Percentiles rank a stretch among this genome's conserved stretches.
Conservation (phyloP, 2,888 invertebrate species). For the Muschampia plurimacula region DNA sequence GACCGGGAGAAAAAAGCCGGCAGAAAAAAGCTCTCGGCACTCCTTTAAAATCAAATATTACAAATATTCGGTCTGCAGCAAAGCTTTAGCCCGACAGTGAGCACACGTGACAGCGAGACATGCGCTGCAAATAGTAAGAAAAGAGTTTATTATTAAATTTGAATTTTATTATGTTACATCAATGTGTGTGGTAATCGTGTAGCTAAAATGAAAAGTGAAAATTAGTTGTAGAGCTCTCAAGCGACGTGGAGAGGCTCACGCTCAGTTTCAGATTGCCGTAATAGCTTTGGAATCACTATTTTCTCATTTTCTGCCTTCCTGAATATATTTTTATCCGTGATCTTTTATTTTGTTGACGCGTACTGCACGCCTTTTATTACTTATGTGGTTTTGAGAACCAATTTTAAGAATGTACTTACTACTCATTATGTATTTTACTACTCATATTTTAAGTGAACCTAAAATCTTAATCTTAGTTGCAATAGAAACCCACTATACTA, state of each 20-base stretch:
- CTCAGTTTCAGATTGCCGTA: conserved; percentile 23
- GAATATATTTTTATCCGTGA: conserved; percentile 39
- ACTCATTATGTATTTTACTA: neutral
- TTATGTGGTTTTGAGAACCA: neutral
- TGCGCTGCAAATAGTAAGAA: too few species aligned
- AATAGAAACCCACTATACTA: neutral
- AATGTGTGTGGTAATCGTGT: neutral
- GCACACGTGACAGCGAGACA: too few species aligned
- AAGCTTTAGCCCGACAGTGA: too few species aligned
- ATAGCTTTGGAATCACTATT: conserved; percentile 17
- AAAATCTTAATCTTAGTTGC: neutral
- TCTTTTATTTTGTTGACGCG: neutral
- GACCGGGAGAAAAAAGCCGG: too few species aligned
- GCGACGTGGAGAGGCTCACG: neutral
- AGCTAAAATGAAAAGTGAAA: conserved; percentile 34
- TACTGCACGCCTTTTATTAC: neutral
- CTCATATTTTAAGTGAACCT: neutral
- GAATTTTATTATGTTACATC: too few species aligned
- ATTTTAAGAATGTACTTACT: neutral
- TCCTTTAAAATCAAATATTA: too few species aligned
- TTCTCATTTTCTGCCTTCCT: conserved; percentile 5
- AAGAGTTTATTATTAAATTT: too few species aligned
- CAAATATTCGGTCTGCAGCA: too few species aligned
- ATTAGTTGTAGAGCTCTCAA: conserved; percentile 33
- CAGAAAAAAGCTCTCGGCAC: too few species aligned